These are phyloP conservation scores for Trichechus manatus DNA, from an alignment of 2,113 vertebrate species.

Conservation along the genomic window DNA sequence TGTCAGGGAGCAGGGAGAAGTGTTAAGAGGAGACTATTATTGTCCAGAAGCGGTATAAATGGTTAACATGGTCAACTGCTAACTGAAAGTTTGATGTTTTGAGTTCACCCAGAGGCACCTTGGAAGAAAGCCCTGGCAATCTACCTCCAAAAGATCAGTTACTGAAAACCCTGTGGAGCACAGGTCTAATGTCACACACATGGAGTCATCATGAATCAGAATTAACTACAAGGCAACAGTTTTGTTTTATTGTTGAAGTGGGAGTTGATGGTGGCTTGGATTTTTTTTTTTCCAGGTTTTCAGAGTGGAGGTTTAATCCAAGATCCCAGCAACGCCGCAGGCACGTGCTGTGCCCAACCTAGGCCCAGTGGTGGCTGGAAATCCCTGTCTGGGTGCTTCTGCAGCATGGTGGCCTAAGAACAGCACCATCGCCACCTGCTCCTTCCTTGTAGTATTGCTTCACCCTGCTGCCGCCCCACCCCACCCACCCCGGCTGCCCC, in stretches of 20 bases:
- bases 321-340: not conserved
- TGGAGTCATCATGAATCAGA: not conserved
- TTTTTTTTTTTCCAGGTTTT: slow-evolving; percentile 5
- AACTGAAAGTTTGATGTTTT: not conserved
- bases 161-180: not conserved
- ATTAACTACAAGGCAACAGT: not conserved
- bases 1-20: not conserved
- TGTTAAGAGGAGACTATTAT: not conserved
- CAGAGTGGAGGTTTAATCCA: slow-evolving; percentile 81
- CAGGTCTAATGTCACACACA: not conserved
- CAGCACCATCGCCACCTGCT: slow-evolving; percentile 21
- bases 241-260: not conserved
- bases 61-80: not conserved
- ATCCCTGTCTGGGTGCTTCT: not conserved
- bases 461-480: not conserved
- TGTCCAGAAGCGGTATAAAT: not conserved
- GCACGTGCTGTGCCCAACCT: too few relatives aligned
- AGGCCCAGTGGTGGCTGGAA: not conserved
- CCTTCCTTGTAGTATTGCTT: not conserved
- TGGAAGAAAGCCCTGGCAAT: not conserved
- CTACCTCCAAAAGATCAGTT: not conserved
- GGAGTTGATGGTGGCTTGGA: not conserved
- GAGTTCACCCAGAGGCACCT: not conserved
- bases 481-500: not conserved
- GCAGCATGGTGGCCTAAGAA: not conserved